These are phyloP conservation scores for Stenurella melanura DNA, from an alignment of 2,888 invertebrate species.

Conservation along the genomic window DNA sequence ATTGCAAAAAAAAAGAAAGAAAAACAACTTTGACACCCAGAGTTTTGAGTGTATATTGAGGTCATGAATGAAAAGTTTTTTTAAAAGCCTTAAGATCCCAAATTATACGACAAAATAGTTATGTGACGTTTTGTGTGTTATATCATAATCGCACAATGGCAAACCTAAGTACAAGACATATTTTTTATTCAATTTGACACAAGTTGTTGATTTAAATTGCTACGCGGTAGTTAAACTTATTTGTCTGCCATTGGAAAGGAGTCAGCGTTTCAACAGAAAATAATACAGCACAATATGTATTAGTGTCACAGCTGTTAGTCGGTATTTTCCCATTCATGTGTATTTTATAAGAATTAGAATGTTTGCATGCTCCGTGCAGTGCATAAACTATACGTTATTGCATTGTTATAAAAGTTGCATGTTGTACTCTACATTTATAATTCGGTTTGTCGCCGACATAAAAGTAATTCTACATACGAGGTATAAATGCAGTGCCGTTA, in stretches of 20 bases:
- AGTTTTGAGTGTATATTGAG: no score
- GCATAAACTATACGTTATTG: background rate
- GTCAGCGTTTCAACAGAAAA: background rate
- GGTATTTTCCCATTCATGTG: slow-evolving; percentile 10
- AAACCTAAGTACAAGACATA: no score
- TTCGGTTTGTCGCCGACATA: background rate
- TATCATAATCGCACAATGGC: no score
- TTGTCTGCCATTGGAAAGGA: background rate
- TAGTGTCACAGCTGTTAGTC: background rate
- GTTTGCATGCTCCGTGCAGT: background rate
- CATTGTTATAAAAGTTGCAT: background rate
- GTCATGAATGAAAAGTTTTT: no score
- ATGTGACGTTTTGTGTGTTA: no score
- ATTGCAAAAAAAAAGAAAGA: no score
- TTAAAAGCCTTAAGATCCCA: no score
- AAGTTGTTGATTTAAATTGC: no score
- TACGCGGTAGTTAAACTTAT: no score
- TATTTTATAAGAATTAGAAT: slow-evolving; percentile 10
- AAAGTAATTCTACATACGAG: background rate
- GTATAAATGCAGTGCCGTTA: background rate
- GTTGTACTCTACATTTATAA: background rate
- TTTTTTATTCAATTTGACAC: no score
- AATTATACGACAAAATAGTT: no score
- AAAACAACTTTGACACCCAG: no score
- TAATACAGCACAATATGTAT: background rate